Base-by-base conservation (phyloP, 1,140 invertebrate genomes). In the Halictus rubicundus region DNA sequence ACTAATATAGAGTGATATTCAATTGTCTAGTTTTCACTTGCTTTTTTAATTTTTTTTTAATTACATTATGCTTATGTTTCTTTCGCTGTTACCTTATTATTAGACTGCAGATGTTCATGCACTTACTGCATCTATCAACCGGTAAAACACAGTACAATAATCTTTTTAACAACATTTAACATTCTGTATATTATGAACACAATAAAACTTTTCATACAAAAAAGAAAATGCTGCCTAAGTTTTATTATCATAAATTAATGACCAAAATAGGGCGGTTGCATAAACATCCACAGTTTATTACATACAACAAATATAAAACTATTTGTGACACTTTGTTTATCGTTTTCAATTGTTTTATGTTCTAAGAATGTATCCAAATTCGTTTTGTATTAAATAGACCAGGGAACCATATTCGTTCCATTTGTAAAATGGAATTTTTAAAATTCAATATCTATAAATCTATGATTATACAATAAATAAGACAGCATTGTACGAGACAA, bases 21-120 rank as follows among this genome's bases (percentile, higher is more conserved):
- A 75, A n/a, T 68, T 75, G 19, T 54, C 23, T 32, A 66, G 54
- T 42, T 21, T 46, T 68, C n/a, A 12, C 19, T 46, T 66, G 42
- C 12, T 60, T 60, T 46, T 59, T 61, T 12, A 49, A 46, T 19
- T 59, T 37, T 46, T 37, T 46, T 52, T 25, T 14, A 32, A 25
- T 25, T 52, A 54, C 37, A 54, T 54, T 42, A 10, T 57, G 19
- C 54, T 7, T 57, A 57, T 57, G 54, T 57, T 10, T 54, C 7
- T 27, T 21, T 42, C 7, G 10, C 9, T 42, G 1, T 57, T n/a
- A 16, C 7, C 19, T 21, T 23, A 25, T 57, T 59, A 42, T 1
- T n/a, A 52, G 14, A 52, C 49, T 52, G 49, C 49, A 21, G 19
- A 52, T 52, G 49, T 52, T 52, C 19, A 52, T 52, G 49, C 49